phyloP scores from a whole-genome alignment of 2,113 vertebrate genomes.

The Urocitellus parryii region DNA sequence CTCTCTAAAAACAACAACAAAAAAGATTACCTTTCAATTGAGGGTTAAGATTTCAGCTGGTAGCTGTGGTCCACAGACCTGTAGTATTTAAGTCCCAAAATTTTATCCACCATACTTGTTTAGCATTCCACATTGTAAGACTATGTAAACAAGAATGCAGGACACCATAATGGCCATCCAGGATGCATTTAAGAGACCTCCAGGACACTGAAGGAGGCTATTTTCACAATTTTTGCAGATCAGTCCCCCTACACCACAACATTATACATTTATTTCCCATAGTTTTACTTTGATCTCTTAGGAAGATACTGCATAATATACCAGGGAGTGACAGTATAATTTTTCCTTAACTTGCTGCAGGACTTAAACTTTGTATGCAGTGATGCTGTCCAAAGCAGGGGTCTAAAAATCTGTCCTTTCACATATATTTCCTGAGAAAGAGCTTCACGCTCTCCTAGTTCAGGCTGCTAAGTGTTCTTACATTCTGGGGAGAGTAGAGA shows the following conservation, averaged over 20 bases:
- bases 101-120: background rate
- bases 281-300: background rate
- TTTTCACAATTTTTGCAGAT: background rate
- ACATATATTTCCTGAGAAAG: background rate
- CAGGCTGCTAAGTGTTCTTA: no score
- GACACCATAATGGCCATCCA: accelerated
- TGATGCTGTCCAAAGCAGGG: background rate
- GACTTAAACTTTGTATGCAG: background rate
- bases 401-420: background rate
- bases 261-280: background rate
- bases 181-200: background rate
- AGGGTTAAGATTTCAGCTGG: background rate
- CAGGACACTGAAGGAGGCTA: background rate
- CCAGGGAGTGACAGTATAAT: background rate
- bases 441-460: background rate
- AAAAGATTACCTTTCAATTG: background rate
- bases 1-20: no score
- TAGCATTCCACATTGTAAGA: background rate
- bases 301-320: background rate
- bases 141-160: accelerated
- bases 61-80: background rate
- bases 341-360: background rate
- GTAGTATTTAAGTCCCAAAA: background rate
- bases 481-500: background rate
- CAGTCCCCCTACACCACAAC: accelerated